Evolutionary conservation across 2,888 invertebrate genomes (phyloP).

Genomic region (Agrenia bidenticulata): DNA sequence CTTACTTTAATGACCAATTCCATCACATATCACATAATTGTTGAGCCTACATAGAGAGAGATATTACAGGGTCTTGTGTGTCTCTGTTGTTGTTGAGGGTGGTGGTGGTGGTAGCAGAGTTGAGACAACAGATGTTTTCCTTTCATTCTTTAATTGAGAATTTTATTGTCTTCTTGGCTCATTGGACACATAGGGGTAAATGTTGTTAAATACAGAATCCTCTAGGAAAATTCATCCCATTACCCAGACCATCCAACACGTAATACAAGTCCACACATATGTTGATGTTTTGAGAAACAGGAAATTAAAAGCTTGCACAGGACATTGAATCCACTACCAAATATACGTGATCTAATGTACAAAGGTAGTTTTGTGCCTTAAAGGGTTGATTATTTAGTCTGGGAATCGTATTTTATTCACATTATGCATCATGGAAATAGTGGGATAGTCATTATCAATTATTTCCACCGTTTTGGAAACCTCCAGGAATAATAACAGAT

Average conservation of each 20-base stretch:
- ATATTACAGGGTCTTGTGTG: no score
- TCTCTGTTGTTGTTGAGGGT: no score
- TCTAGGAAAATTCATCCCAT: not conserved
- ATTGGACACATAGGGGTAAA: slow-evolving; percentile 13
- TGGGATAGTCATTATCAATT: slow-evolving; percentile 15
- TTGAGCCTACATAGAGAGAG: no score
- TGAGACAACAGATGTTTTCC: slow-evolving; percentile 44
- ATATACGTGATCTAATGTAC: not conserved
- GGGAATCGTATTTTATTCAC: not conserved
- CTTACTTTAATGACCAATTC: no score
- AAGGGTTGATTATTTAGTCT: not conserved
- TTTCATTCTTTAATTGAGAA: slow-evolving; percentile 44
- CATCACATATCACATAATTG: no score
- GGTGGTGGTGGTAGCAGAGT: slow-evolving; percentile 3
- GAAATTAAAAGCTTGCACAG: slow-evolving; percentile 16
- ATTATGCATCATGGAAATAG: not conserved
- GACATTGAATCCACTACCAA: not conserved
- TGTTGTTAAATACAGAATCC: not conserved
- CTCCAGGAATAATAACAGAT: slow-evolving; percentile 1
- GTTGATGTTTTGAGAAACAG: slow-evolving; percentile 4
- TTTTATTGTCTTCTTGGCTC: slow-evolving; percentile 43
- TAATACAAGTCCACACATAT: slow-evolving; percentile 2
- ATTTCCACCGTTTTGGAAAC: slow-evolving; percentile 20
- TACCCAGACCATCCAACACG: not conserved
- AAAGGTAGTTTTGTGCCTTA: not conserved